Base-by-base conservation (phyloP, 2,888 invertebrate genomes). In the Aproaerema taeniolella region DNA sequence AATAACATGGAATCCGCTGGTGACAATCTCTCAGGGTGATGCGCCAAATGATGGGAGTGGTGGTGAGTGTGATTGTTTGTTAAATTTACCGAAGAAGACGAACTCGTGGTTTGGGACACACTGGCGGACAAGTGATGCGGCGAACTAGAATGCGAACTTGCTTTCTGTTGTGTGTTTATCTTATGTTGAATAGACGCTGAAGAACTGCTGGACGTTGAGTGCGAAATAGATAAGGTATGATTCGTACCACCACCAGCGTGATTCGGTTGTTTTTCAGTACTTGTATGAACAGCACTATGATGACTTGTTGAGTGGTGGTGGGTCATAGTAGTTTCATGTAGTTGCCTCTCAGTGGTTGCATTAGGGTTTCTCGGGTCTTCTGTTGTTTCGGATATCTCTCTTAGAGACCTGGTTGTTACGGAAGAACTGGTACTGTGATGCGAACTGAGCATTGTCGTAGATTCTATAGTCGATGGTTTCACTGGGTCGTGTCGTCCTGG, bases 341-440 rank as follows among this genome's bases (percentile, higher is more conserved):
- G 82, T 55, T 89, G 89, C 43, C 90, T 76, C 55, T 91, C 90
- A 14, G 86, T 78, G 4, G 87, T 77, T 9, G 86, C 62, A 48
- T 79, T 87, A 12, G 77, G 76, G 61, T 86, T 67, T 61, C 87
- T 69, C 17, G 80, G 76, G 52, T 87, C 87, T 43, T 88, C 87
- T 10, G 72, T 58, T 44, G 82, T 85, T 58, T 89, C 89, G 12
- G 89, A 83, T 47, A 89, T 88, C 64, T 90, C 92, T 56, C 92
- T 82, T 28, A 88, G 59, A 28, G 88, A 88, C 53, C 93, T 88
- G 5, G 92, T 91, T 10, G 92, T 92, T n/a, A 92, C 89, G 11
- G 91, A 91, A 44, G 90, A 91, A 53, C 91, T 91, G 9, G 91
- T 91, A 55, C 91, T 91, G 55, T 91, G 91, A 67, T 92, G 92